These are phyloP conservation scores for Heptranchias perlo DNA, from an alignment of 2,113 vertebrate species.

Conservation along the genomic window DNA sequence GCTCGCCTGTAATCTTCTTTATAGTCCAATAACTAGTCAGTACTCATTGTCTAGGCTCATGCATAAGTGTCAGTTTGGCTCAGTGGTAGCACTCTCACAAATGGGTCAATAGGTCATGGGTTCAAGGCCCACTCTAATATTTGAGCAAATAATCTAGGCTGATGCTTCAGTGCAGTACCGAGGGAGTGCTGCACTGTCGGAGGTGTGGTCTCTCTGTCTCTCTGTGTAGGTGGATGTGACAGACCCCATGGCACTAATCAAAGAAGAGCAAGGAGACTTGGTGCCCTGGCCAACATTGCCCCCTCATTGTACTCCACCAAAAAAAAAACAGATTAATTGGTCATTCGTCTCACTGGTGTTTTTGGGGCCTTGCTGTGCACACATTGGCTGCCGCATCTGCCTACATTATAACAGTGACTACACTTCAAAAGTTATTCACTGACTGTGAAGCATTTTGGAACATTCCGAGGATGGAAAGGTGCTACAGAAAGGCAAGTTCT, in stretches of 20 bases:
- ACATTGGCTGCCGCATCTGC: neutral
- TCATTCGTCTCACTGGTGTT: neutral
- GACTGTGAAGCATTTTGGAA: neutral
- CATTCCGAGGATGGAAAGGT: neutral
- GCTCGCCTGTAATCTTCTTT: neutral
- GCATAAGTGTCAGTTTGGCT: neutral
- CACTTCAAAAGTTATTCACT: neutral
- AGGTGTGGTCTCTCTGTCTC: neutral
- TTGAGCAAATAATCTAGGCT: no score
- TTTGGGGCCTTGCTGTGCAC: neutral
- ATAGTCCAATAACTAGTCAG: neutral
- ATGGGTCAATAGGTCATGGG: neutral
- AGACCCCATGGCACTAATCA: neutral
- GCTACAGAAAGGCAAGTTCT: neutral
- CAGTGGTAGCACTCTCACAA: neutral
- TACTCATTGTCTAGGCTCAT: neutral
- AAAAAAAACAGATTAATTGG: neutral
- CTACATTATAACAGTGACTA: neutral
- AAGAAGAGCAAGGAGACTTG: neutral
- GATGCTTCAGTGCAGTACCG: neutral
- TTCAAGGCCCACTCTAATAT: neutral
- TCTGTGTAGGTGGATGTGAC: neutral
- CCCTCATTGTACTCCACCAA: neutral
- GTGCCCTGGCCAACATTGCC: neutral
- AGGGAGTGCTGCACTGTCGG: neutral